Base-by-base conservation (phyloP, 1,140 invertebrate species). In the Ephestia elutella region DNA sequence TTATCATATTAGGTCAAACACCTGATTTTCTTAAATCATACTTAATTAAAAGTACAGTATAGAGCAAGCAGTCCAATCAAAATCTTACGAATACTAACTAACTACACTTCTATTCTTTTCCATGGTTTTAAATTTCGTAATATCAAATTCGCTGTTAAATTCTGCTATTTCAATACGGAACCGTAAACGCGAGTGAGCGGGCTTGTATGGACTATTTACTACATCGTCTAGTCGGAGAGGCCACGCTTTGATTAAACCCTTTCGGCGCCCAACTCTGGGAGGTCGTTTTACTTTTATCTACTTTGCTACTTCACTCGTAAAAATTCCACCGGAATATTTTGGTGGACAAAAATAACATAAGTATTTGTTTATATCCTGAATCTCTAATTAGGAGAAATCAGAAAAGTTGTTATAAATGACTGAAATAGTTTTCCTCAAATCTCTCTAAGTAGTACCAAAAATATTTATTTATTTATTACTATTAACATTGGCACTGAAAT, bases 201-300 rank as follows among this genome's bases (percentile, higher is more conserved):
- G 19, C 44, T 56, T 63, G 60, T 69, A 73, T 71, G 60, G 70
- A 68, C 71, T 78, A 81, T 81, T 78, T 75, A 74, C 74, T 75
- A 73, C 68, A 73, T 73, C 66, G 2, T 63, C 65, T 66, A 63
- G 66, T 69, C 62, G 61, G 68, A 65, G 67, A 58, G 62, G 66
- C 65, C 70, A 65, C 68, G 67, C 74, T 80, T 79, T 82, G 75
- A 82, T 80, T 79, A 80, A 80, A 78, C 69, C 71, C 78, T 77
- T 72, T 70, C 66, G 66, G 58, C 65, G 50, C 71, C 60, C 49
- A 30, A 59, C 60, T 60, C 59, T 57, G 69, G 60, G n/a, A 63
- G 59, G 65, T 67, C 71, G 68, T 73, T 72, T 75, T 66, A 73
- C 64, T 74, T 75, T 78, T 80, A 80, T 82, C 73, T 74, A 75